Evolutionary conservation across 2,797 vertebrate genomes (phyloP), one percentile per base, ranked within the genome.

Genomic region (Muraenolepis orangiensis): DNA sequence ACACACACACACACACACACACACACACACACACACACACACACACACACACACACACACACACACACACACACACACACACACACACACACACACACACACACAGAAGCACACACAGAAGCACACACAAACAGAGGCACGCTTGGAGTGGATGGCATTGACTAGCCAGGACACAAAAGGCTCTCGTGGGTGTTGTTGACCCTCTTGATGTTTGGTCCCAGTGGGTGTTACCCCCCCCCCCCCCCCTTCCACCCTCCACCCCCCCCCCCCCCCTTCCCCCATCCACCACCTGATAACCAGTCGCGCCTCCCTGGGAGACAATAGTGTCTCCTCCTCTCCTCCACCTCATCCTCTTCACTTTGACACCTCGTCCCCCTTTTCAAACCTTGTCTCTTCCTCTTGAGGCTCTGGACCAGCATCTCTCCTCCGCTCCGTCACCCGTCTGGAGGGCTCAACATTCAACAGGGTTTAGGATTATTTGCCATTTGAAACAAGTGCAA

Each of bases 181-280:
- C 84, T 81, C 88, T 90, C 75, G 2, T 42, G 89, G 90, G 88
- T 74, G 29, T 86, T 75, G 86, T 87, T 85, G 88, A 85, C 87
- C 85, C 80, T 81, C 76, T 88, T 82, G 75, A 85, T 82, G 78
- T 57, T 82, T 67, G 74, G 34, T 70, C 82, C 85, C 81, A 32
- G 76, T 79, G 75, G 87, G 69, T 78, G 74, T 77, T 82, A 76
- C 74, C 83, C 78, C 80, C 70, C 78, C 12, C 80, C 72, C 82
- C 38, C 18, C 16, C 69, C 8, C 12, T 76, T 61, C 74, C n/a
- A n/a, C 69, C 71, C 70, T 77, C 3, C 80, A 72, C 81, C 36
- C 16, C 70, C 78, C 23, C 79, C 72, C 82, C 40, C 18, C 18
- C 70, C 8, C 14, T 76, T 57, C 74, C 71, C 71, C 75, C 61